phyloP scores from a whole-genome alignment of 2,113 vertebrate genomes.

The Myrmecobius fasciatus region DNA sequence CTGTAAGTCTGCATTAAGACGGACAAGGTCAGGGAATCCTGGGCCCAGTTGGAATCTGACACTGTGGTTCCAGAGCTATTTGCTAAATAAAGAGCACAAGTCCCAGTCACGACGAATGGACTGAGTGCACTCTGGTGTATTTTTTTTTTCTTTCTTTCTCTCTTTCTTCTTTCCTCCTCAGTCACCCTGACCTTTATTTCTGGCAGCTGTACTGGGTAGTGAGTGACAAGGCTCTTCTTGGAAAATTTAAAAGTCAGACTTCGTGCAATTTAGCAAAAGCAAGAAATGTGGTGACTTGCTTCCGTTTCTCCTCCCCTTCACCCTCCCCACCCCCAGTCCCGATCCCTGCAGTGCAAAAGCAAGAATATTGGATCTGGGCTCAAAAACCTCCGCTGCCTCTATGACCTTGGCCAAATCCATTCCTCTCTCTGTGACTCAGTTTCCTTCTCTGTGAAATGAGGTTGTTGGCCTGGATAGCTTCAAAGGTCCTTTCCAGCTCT shows the following conservation, averaged over 20 bases:
- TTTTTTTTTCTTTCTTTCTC: neutral
- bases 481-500: neutral
- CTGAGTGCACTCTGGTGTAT: neutral
- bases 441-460: neutral
- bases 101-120: neutral
- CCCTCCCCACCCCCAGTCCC: neutral
- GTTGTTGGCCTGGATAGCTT: neutral
- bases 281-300: accelerated
- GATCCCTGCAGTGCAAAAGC: neutral
- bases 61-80: neutral
- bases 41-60: neutral
- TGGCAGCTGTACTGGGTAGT: neutral
- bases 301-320: neutral
- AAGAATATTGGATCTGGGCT: neutral
- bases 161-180: neutral
- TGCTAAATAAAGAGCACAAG: neutral
- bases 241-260: neutral
- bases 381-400: neutral
- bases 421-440: neutral
- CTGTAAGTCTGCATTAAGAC: constrained; percentile 33
- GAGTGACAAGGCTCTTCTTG: neutral
- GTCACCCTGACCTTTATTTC: neutral
- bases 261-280: neutral
- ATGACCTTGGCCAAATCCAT: neutral
- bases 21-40: constrained; percentile 69